phyloP scores from a whole-genome alignment of 2,113 vertebrate genomes.

The Larimichthys polyactis region DNA sequence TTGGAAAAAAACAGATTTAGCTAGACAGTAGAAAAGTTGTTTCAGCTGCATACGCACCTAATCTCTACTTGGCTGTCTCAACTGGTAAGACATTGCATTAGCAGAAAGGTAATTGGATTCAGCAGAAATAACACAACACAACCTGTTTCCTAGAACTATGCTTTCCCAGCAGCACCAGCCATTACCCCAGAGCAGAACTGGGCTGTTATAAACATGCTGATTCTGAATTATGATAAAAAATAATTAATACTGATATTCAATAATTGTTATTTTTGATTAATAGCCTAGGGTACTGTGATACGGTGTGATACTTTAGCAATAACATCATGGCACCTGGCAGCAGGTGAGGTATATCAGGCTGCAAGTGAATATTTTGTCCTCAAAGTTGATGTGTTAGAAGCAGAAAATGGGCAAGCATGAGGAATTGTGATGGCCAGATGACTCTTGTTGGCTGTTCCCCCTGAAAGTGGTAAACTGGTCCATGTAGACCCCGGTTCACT shows the following conservation, averaged over 20 bases:
- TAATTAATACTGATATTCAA: background rate
- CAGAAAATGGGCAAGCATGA: too few relatives aligned
- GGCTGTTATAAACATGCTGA: background rate
- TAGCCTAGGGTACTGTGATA: background rate
- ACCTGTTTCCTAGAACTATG: conserved; percentile 49
- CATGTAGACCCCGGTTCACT: too few relatives aligned
- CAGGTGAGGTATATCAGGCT: too few relatives aligned
- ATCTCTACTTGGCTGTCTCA: conserved; percentile 73
- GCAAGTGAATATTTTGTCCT: too few relatives aligned
- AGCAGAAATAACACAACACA: conserved; percentile 75
- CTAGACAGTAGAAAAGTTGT: conserved; percentile 36
- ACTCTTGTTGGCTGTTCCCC: too few relatives aligned
- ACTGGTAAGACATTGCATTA: conserved; percentile 69
- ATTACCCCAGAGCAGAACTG: conserved; percentile 21
- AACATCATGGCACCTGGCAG: too few relatives aligned
- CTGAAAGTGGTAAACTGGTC: too few relatives aligned
- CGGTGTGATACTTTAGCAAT: background rate
- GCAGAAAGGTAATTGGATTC: conserved; percentile 81
- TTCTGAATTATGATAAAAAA: background rate
- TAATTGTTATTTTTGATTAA: background rate
- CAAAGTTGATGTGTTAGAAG: too few relatives aligned
- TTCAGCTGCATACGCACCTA: conserved; percentile 70
- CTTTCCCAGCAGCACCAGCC: conserved; percentile 23
- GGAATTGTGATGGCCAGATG: too few relatives aligned
- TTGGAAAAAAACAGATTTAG: conserved; percentile 47